Base-by-base conservation (phyloP, 2,888 invertebrate species). In the Pomacea canaliculata region DNA sequence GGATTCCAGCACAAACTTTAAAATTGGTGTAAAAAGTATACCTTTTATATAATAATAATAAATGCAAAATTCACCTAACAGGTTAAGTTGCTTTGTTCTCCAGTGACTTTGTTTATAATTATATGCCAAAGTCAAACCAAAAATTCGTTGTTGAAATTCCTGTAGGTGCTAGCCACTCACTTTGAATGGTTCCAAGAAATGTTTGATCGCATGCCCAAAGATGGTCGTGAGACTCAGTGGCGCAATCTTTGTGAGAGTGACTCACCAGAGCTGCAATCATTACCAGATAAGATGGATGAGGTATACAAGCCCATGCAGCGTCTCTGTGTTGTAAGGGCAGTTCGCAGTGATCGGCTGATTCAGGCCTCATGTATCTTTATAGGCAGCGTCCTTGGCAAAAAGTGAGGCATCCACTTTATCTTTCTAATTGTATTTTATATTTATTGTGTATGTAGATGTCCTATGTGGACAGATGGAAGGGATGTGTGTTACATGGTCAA, bases 121-220 rank as follows among this genome's bases (percentile, higher is more conserved):
- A 23, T 37, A 37, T 37, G 37, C 37, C 37, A 37, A 37, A 37
- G 37, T 37, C 37, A 37, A 37, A 37, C 37, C 37, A 37, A 37
- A 37, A 37, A 37, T 37, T 37, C 37, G 4, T 37, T 37, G 37
- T 37, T 37, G 37, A 5, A 37, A 56, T 56, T 56, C 7, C 49
- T 63, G 1, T 72, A 80, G 80, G 86, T 90, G 4, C 84, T 91
- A 13, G 91, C 90, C 19, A 86, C 87, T 18, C 89, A 89, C 78
- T 90, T 90, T 79, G 88, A 89, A 68, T 91, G 91, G 91, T 91
- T 91, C 83, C 86, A 87, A 80, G 91, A 91, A 74, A 89, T 89
- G 87, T 91, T 91, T 84, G 90, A 91, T 73, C 84, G 90, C 19
- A 88, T 90, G 88, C 86, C 88, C 1, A 87, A 85, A 71, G 91